phyloP scores from a whole-genome alignment of 53 echinoderm and acorn worm genomes.

The Echinarachnius parma region DNA sequence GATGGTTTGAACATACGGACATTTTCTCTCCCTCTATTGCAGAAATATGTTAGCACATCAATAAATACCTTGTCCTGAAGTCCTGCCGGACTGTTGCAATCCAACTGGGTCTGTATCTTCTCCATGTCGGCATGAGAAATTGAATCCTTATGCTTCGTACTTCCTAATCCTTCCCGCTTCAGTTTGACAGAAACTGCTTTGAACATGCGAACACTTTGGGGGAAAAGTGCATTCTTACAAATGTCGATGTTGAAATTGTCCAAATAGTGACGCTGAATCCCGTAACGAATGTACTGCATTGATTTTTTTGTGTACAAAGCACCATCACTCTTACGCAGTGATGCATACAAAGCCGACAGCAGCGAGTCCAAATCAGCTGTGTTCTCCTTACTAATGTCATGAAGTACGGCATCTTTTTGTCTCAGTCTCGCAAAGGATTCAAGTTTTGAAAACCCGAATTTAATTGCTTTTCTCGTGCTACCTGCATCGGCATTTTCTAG shows the following conservation, averaged over 20 bases:
- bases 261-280: constrained; percentile 19
- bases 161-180: constrained; percentile 50
- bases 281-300: constrained; percentile 38
- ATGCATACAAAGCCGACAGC: constrained; percentile 30
- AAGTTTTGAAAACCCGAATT: no score
- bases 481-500: no score
- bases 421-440: no score
- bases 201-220: constrained; percentile 19
- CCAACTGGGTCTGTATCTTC: constrained; percentile 34
- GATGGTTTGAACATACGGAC: constrained; percentile 35
- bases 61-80: constrained; percentile 59
- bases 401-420: no score
- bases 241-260: constrained; percentile 17
- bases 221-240: constrained; percentile 6
- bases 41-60: constrained; percentile 53
- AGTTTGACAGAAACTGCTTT: constrained; percentile 42
- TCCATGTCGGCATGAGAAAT: constrained; percentile 47
- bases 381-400: no score
- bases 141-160: constrained; percentile 45
- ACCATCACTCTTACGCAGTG: constrained; percentile 23
- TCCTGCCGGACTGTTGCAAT: constrained; percentile 45
- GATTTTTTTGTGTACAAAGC: constrained; percentile 13
- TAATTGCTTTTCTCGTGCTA: no score
- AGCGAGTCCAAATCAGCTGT: constrained; percentile 20
- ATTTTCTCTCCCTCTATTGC: constrained; percentile 56